These are phyloP conservation scores for Theristicus caerulescens DNA, from an alignment of 2,113 vertebrate species.

Conservation along the genomic window DNA sequence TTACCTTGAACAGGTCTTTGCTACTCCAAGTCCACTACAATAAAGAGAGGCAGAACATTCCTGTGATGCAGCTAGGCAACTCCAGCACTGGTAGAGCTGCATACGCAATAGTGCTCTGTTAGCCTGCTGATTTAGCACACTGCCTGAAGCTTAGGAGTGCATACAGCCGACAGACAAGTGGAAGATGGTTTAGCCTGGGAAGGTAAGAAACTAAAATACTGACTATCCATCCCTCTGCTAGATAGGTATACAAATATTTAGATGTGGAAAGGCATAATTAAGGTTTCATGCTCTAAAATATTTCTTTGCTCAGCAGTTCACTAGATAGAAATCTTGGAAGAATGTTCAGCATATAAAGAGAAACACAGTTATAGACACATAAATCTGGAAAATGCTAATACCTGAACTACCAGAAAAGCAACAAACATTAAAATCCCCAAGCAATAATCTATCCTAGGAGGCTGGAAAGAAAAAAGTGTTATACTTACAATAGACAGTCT, in stretches of 20 bases:
- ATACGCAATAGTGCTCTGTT: neutral
- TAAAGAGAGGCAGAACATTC: neutral
- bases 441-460: neutral
- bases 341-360: neutral
- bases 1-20: neutral
- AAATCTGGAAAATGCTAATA: neutral
- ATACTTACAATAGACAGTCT: conserved; percentile 48
- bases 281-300: neutral
- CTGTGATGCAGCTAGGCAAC: neutral
- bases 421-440: neutral
- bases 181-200: neutral
- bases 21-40: neutral
- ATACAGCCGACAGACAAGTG: neutral
- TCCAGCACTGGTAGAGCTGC: neutral
- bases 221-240: neutral
- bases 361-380: neutral
- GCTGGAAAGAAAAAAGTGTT: neutral
- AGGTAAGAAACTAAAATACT: neutral
- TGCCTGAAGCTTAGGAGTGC: neutral
- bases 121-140: neutral
- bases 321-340: neutral
- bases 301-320: neutral
- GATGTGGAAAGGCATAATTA: neutral
- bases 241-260: neutral
- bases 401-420: neutral